These are phyloP conservation scores for Acrossocheilus wenchowensis DNA, from an alignment of 2,797 vertebrate species.

Conservation along the genomic window DNA sequence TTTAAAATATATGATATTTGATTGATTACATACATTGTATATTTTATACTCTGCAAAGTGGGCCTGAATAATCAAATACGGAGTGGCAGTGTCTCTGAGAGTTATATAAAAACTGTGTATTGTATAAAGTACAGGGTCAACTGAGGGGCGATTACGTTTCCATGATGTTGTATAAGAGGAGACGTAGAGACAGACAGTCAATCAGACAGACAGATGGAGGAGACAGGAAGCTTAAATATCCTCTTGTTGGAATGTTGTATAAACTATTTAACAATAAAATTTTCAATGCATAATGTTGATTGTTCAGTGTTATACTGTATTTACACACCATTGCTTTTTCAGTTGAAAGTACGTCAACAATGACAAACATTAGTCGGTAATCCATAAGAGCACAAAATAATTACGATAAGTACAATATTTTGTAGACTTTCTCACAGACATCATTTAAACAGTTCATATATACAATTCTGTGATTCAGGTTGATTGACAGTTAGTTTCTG, in stretches of 20 bases:
- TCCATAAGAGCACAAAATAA: slow-evolving; percentile 47
- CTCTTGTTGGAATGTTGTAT: slow-evolving; percentile 79
- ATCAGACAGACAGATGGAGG: slow-evolving; percentile 58
- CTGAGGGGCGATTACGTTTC: not conserved
- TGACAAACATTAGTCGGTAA: slow-evolving; percentile 31
- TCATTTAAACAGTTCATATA: not conserved
- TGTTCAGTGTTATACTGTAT: slow-evolving; percentile 51
- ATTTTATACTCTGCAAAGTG: slow-evolving; percentile 5
- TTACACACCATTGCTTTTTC: slow-evolving; percentile 38
- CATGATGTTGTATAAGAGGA: slow-evolving; percentile 48
- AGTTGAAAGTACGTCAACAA: slow-evolving; percentile 32
- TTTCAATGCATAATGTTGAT: slow-evolving; percentile 69
- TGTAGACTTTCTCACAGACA: slow-evolving; percentile 43
- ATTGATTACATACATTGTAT: slow-evolving; percentile 17
- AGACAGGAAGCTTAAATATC: slow-evolving; percentile 63
- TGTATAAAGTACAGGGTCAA: not conserved
- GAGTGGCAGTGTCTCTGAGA: not conserved
- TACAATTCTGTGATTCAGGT: not conserved
- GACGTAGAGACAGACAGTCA: slow-evolving; percentile 60
- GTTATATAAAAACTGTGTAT: not conserved
- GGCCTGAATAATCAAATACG: not conserved
- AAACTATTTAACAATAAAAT: slow-evolving; percentile 85
- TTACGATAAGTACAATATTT: slow-evolving; percentile 22
- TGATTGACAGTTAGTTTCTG: not conserved
- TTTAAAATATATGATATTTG: slow-evolving; percentile 15